These are phyloP conservation scores for Platysternon megacephalum DNA, from an alignment of 2,113 vertebrate species.

Conservation along the genomic window DNA sequence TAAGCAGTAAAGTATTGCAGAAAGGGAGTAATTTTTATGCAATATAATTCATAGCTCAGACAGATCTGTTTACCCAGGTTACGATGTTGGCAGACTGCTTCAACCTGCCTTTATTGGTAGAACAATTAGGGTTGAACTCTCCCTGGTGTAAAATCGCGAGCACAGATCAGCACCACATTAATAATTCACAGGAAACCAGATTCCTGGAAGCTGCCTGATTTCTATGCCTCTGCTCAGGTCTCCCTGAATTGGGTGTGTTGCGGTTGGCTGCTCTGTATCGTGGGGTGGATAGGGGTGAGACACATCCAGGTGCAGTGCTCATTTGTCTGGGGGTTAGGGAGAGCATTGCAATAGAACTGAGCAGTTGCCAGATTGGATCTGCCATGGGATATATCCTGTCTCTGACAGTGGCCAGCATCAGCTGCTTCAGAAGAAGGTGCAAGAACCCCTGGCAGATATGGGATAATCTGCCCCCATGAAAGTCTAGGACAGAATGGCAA, in stretches of 20 bases:
- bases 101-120: conserved; percentile 42
- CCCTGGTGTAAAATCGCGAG: neutral
- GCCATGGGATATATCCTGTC: neutral
- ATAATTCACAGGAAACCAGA: neutral
- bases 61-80: neutral
- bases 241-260: neutral
- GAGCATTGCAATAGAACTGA: neutral
- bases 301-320: neutral
- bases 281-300: rapidly evolving
- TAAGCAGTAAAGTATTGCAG: neutral
- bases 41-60: neutral
- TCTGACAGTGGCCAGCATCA: neutral
- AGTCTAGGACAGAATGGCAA: rapidly evolving
- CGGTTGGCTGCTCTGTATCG: neutral
- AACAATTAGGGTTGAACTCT: conserved; percentile 47
- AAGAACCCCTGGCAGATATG: neutral
- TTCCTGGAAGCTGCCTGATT: neutral
- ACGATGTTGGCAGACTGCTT: neutral
- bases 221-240: neutral
- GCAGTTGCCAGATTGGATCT: neutral
- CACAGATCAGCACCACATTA: neutral
- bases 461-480: neutral
- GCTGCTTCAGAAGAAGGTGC: neutral
- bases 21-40: neutral
- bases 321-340: neutral